A percentile compares a stretch with the other conserved stretches of the same genome.
These are phyloP conservation scores for Portevinia maculata DNA, from an alignment of 2,888 invertebrate genomes.

Conservation along the genomic window DNA sequence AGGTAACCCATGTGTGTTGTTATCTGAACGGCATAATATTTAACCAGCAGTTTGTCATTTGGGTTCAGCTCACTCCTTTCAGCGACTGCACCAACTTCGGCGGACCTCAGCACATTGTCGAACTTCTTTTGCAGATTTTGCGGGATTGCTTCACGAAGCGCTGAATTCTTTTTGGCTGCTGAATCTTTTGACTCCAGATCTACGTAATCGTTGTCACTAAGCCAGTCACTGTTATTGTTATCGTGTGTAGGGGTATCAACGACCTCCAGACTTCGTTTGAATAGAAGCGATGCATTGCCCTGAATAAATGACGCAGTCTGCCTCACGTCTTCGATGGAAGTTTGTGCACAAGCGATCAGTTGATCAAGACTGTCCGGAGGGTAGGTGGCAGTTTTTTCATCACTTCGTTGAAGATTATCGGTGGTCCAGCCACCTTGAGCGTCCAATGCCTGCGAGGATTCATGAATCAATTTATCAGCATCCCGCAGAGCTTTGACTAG, in stretches of 20 bases:
- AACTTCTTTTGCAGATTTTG: conserved; percentile 88
- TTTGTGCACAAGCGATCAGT: conserved; percentile 92
- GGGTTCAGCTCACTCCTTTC: conserved; percentile 84
- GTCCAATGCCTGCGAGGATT: conserved; percentile 89
- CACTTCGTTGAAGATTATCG: conserved; percentile 85
- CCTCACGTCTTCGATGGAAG: conserved; percentile 94
- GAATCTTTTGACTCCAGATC: conserved; percentile 90
- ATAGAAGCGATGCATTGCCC: conserved; percentile 91
- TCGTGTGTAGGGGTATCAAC: conserved; percentile 66
- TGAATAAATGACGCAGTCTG: conserved; percentile 95
- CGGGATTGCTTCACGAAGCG: conserved; percentile 89
- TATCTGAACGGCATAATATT: conserved; percentile 94
- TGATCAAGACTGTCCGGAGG: conserved; percentile 94
- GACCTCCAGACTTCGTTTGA: conserved; percentile 85
- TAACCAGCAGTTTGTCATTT: conserved; percentile 92
- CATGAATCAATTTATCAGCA: conserved; percentile 91
- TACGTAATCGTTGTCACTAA: conserved; percentile 96
- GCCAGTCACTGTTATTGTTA: conserved; percentile 84
- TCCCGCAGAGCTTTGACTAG: conserved; percentile 91
- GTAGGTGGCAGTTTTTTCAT: conserved; percentile 80
- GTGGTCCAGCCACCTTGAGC: conserved; percentile 91
- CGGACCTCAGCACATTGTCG: conserved; percentile 89
- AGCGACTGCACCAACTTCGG: conserved; percentile 85
- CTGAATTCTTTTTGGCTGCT: conserved; percentile 88
- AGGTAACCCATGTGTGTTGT: conserved; percentile 93